Base-by-base conservation (phyloP, 2,797 vertebrate species). In the Triplophysa bombifrons region DNA sequence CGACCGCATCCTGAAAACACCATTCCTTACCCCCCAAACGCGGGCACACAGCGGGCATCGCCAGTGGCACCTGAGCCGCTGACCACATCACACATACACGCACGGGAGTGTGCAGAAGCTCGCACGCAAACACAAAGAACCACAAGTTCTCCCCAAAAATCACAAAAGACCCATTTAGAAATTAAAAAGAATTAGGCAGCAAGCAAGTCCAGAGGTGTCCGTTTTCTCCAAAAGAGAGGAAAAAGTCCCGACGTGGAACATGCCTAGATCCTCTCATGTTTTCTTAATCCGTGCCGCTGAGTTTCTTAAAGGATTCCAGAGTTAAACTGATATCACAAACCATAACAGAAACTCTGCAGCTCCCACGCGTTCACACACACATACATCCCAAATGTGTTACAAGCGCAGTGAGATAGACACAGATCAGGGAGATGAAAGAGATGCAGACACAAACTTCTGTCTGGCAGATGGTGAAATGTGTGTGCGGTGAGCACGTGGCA, bases 1-100 rank as follows among this genome's bases (percentile, higher is more conserved):
- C 97, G 60, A 98, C 94, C 6, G 94, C 92, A 25, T 94, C 92
- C 88, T 96, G 96, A 87, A 94, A 95, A 77, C 91, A 90, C 96
- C 97, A 96, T 89, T 94, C 91, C 17, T 90, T 89, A 89, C 85
- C 90, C 85, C 19, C 81, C 51, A 50, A 87, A 55, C 87, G 87
- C 0, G 90, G 90, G 58, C 89, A 90, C 88, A 91, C 90, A 41
- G 90, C 90, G 55, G 92, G 92, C 91, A 93, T 93, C 48, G 80
- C 90, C 87, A 90, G 78, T 78, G 88, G 87, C 44, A 71, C 89
- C 88, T 88, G 74, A 70, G 83, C 85, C 70, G 50, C 74, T 11
- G 83, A 82, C 90, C 87, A 76, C 90, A 90, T 90, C 82, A 76
- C 65, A 73, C 68, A 76, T 51, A 70, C 72, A 83, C 67, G 3